Conservation (phyloP, 2,888 invertebrate genomes). For the Cantharis nigra region DNA sequence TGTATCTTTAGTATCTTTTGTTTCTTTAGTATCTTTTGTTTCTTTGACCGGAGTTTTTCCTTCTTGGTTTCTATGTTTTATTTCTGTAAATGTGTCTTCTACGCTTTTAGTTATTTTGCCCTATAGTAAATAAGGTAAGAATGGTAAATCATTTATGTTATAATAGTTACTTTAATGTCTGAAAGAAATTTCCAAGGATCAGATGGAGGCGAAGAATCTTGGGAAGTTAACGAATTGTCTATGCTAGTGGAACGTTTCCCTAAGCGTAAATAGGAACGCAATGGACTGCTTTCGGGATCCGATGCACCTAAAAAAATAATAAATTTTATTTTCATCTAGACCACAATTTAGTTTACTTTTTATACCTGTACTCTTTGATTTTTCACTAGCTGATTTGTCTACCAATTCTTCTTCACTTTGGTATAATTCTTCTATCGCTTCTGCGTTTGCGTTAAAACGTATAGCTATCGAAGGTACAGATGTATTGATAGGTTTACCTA, state of each 20-base stretch:
- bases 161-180: conserved; percentile 62
- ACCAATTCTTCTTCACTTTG: conserved; percentile 64
- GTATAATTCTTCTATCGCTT: conserved; percentile 72
- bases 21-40: conserved; percentile 49
- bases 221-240: conserved; percentile 55
- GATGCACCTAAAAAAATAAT: conserved; percentile 3
- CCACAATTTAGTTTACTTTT: neutral
- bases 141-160: neutral
- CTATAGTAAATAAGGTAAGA: conserved; percentile 35
- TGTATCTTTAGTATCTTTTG: conserved; percentile 25
- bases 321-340: neutral
- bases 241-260: conserved; percentile 67
- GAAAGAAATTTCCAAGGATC: conserved; percentile 76
- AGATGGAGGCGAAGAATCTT: conserved; percentile 58
- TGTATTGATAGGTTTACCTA: conserved; percentile 55
- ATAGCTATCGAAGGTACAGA: conserved; percentile 63
- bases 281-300: conserved; percentile 56
- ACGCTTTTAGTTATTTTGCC: conserved; percentile 79
- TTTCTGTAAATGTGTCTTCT: conserved; percentile 74
- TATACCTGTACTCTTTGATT: conserved; percentile 9
- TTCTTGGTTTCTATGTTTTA: conserved; percentile 57
- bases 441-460: conserved; percentile 77
- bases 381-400: conserved; percentile 16
- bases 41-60: conserved; percentile 45
- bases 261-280: conserved; percentile 63